Conservation (phyloP, 1,140 invertebrate species). For the Bursaphelenchus mucronatus region DNA sequence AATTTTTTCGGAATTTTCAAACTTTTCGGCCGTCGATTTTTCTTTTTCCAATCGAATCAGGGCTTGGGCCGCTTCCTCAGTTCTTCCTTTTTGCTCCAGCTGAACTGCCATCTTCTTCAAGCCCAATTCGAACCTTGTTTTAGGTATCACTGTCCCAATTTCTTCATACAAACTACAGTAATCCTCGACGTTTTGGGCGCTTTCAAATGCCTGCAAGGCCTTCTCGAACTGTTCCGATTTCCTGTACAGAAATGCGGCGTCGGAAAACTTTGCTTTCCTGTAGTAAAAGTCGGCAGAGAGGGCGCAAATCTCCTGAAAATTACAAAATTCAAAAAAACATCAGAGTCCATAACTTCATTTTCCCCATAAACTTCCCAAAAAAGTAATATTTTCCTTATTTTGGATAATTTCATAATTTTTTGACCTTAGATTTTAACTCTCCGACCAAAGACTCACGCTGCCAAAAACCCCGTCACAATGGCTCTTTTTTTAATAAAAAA, state of each 20-base stretch:
- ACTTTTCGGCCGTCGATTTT: too few relatives aligned
- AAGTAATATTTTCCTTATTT: too few relatives aligned
- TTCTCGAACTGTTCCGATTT: slow-evolving; percentile 32
- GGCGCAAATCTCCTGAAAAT: slow-evolving; percentile 25
- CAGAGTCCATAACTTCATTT: too few relatives aligned
- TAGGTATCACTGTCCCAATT: not conserved
- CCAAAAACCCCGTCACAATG: too few relatives aligned
- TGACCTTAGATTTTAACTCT: too few relatives aligned
- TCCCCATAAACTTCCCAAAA: too few relatives aligned
- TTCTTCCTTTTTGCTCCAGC: slow-evolving; percentile 25
- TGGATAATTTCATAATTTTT: too few relatives aligned
- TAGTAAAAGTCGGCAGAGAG: slow-evolving; percentile 34
- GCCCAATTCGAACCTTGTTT: slow-evolving; percentile 1
- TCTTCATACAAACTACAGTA: slow-evolving; percentile 10
- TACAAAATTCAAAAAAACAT: too few relatives aligned
- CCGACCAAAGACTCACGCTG: too few relatives aligned
- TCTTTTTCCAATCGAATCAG: slow-evolving; percentile 1
- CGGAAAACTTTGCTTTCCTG: slow-evolving; percentile 13
- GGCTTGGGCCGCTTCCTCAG: slow-evolving; percentile 35
- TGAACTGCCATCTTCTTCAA: slow-evolving; percentile 42
- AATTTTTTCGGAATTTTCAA: too few relatives aligned
- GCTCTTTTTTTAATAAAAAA: too few relatives aligned
- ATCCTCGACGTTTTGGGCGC: not conserved
- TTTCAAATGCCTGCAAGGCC: slow-evolving; percentile 30
- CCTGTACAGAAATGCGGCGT: slow-evolving; percentile 39